Evolutionary conservation across 2,113 vertebrate genomes (phyloP), one percentile per base, ranked within the genome.

Genomic region (Stigmatopora nigra): DNA sequence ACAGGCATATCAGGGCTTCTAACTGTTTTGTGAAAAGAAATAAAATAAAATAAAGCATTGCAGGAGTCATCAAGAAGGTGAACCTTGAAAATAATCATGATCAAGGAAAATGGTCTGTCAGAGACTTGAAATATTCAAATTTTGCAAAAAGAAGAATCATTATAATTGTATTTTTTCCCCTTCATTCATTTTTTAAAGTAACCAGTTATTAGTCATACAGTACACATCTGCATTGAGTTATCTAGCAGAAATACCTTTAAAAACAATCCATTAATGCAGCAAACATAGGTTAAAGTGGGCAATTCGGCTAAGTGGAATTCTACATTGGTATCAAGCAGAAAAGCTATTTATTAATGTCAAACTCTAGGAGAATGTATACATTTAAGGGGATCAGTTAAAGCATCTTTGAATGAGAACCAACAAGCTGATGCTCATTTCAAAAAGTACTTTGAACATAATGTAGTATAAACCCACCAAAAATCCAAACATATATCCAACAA

Each of bases 351-450:
- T 57, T 16, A 15, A 41, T 57, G 25, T 41, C 36, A 7, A 41
- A n/a, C 25, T 14, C 15, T 59, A 5, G 3, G 31, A 52, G 49
- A 52, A 19, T 5, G 7, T n/a, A 52, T 7, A 36, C 16, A 59
- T 15, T 38, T 38, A 38, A 17, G 19, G 3, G 19, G 47, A 67
- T 71, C 58, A 65, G 80, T 79, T 71, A 74, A 75, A 75, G 71
- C 63, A 73, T 17, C 55, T 20, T 75, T 76, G 57, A 61, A 58
- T 73, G 64, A 58, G 67, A 64, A 68, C 68, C 67, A 78, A 68
- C 76, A 38, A 65, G 70, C 77, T 76, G 67, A 70, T 80, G 70
- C 70, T 84, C 75, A 78, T 85, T 31, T 83, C 84, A 81, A 84
- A 87, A 88, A 82, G 35, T 65, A 61, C 41, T 47, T 57, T 79